phyloP scores from a whole-genome alignment of 30 jellyfish, hydroid and myxozoan species.

The Sanderia malayensis region DNA sequence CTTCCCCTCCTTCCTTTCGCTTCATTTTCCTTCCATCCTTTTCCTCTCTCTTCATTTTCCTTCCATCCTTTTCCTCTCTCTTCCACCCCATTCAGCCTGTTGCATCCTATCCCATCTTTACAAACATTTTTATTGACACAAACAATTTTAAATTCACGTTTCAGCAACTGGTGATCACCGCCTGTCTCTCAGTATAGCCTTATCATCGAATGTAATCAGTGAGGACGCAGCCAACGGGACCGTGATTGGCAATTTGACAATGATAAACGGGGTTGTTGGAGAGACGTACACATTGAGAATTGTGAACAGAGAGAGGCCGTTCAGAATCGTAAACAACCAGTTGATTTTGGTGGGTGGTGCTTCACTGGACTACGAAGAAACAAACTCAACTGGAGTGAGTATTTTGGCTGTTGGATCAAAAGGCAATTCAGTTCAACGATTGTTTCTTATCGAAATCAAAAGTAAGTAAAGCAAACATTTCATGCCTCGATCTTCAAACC shows the following conservation, averaged over 20 bases:
- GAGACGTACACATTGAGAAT: slow-evolving; percentile 25
- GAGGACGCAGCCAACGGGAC: slow-evolving; percentile 66
- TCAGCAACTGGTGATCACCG: slow-evolving; percentile 58
- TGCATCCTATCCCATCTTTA: neutral
- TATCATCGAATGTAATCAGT: slow-evolving; percentile 35
- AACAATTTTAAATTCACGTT: too few relatives aligned
- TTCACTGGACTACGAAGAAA: slow-evolving; percentile 60
- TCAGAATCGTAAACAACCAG: slow-evolving; percentile 32
- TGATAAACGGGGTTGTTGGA: slow-evolving; percentile 34
- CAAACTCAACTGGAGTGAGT: slow-evolving; percentile 45
- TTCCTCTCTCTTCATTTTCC: neutral
- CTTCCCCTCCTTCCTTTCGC: neutral
- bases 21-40: neutral
- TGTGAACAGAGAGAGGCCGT: slow-evolving; percentile 34
- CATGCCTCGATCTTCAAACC: too few relatives aligned
- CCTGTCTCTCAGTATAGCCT: slow-evolving; percentile 26
- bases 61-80: neutral
- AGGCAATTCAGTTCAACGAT: slow-evolving; percentile 34
- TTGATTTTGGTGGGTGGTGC: slow-evolving; percentile 44
- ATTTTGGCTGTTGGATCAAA: slow-evolving; percentile 28
- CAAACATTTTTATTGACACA: too few relatives aligned
- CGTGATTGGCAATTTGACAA: slow-evolving; percentile 25
- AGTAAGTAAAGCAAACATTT: too few relatives aligned
- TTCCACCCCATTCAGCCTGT: neutral
- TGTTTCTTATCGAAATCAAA: slow-evolving; percentile 32